Conservation (phyloP, 2,888 invertebrate species). For the Eristalis tenax region DNA sequence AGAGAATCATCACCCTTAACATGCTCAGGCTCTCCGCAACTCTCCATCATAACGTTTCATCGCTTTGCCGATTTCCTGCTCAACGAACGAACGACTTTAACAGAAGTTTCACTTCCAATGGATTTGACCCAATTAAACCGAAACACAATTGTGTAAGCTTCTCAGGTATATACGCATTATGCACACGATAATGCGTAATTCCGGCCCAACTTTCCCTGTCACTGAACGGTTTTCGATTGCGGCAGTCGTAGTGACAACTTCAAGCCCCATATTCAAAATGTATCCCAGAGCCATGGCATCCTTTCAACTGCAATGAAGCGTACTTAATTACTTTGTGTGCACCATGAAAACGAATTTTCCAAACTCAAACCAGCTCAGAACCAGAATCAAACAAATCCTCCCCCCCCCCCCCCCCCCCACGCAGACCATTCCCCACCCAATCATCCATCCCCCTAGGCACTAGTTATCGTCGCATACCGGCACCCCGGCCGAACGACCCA, state of each 20-base stretch:
- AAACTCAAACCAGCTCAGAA: neutral
- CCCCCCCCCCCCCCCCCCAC: neutral
- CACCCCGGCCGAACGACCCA: neutral
- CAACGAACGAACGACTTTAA: neutral
- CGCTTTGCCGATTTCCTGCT: neutral
- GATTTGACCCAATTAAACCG: neutral
- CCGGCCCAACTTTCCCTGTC: neutral
- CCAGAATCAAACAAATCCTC: neutral
- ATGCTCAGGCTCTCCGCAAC: too few relatives aligned
- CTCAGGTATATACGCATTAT: neutral
- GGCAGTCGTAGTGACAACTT: neutral
- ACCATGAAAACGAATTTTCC: slow-evolving; percentile 9
- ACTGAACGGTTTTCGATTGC: neutral
- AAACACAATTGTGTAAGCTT: neutral
- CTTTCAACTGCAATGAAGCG: slow-evolving; percentile 19
- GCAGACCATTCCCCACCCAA: neutral
- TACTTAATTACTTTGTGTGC: slow-evolving; percentile 13
- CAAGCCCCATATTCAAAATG: neutral
- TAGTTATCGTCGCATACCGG: neutral
- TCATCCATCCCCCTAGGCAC: neutral
- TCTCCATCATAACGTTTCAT: too few relatives aligned
- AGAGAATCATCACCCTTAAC: too few relatives aligned
- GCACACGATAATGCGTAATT: neutral
- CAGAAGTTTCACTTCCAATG: neutral
- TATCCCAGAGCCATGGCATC: neutral